phyloP scores from a whole-genome alignment of 2,113 vertebrate genomes.

The Dryoscopus gambensis region DNA sequence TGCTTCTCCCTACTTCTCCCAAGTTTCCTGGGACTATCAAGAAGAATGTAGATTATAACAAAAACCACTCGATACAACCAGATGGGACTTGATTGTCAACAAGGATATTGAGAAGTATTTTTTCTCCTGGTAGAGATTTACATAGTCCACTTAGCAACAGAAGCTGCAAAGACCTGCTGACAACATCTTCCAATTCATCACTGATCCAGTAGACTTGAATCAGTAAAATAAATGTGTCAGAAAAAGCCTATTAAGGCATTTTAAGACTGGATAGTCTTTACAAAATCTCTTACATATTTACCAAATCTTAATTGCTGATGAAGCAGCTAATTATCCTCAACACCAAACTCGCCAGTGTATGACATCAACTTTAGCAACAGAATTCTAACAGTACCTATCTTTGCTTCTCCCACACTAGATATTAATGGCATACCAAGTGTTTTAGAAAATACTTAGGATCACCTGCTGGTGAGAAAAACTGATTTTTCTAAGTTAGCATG shows the following conservation, averaged over 20 bases:
- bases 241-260: slow-evolving; percentile 31
- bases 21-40: background rate
- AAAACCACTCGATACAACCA: background rate
- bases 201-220: background rate
- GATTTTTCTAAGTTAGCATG: background rate
- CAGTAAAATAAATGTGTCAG: background rate
- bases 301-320: background rate
- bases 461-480: background rate
- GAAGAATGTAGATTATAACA: background rate
- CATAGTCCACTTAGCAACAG: background rate
- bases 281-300: background rate
- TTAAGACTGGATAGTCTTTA: background rate
- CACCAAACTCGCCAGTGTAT: background rate
- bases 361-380: background rate
- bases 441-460: background rate
- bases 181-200: background rate
- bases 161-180: background rate
- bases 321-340: background rate
- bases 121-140: background rate
- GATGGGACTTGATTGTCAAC: background rate
- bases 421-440: background rate
- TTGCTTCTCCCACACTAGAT: background rate
- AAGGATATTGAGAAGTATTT: background rate
- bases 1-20: rapidly evolving
- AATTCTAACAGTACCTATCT: background rate